Evolutionary conservation across 2,888 invertebrate species (phyloP), one percentile per base, ranked within the genome.

Genomic region (Linnaemya tessellans): DNA sequence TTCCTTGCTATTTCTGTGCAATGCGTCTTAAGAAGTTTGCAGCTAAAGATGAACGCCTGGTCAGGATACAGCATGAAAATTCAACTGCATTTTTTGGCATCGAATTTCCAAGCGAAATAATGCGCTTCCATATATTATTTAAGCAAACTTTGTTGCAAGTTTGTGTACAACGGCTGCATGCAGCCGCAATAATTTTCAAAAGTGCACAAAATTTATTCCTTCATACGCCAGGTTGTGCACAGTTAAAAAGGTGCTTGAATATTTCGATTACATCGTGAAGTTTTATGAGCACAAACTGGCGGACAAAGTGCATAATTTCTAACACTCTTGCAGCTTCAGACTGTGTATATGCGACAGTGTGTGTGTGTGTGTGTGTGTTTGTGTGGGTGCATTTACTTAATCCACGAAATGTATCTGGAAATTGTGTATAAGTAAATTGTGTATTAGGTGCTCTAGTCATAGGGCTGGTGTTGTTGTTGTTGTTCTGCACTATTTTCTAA

Each of bases 371-470:
- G 65, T 65, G 46, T 30, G 11, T 30, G 10, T 22, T n/a, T 8
- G 22, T 30, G 58, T n/a, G 11, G 30, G 64, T 1, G 74, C 9
- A n/a, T 18, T 64, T 75, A 38, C 43, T 62, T 49, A 18, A 62
- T 46, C 13, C 49, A 38, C 20, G 9, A 35, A 38, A 20, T 74
- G 67, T 65, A 56, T 73, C 54, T 49, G n/a, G 25, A 30, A 46
- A 25, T 56, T 56, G 49, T 70, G 70, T 79, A 49, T 49, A 73
- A 80, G 80, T 65, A 73, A 80, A 64, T 82, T 84, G 80, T 83
- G 83, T 86, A 86, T 87, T 87, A 87, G 87, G 80, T 87, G 86
- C 84, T 83, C 80, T 80, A 71, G 58, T 20, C 71, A 80, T 60
- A 46, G 35, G 15, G 30, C 30, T 41, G 41, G 41, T 30, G 56